phyloP scores from a whole-genome alignment of 2,888 invertebrate genomes.

The Caenorhabditis doughertyi region DNA sequence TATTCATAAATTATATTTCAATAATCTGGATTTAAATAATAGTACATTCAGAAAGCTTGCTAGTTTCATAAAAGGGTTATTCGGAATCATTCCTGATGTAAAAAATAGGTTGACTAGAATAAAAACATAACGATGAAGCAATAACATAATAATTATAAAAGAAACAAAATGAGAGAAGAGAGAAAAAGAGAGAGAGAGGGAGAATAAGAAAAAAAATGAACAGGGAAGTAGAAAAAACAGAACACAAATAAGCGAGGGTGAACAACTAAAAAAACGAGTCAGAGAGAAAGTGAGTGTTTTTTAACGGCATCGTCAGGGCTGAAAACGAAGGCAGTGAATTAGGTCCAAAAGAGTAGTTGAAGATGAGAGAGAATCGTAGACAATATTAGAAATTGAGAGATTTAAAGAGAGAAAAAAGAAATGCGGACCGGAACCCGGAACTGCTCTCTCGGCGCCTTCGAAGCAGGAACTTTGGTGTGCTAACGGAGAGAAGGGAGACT shows the following conservation, averaged over 20 bases:
- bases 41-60: no score
- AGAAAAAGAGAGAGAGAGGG: background rate
- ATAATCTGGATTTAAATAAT: no score
- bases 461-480: conserved; percentile 61
- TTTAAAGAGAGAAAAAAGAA: conserved; percentile 26
- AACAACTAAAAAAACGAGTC: conserved; percentile 9
- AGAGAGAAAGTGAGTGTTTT: conserved; percentile 35
- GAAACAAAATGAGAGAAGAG: conserved; percentile 11
- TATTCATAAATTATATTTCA: no score
- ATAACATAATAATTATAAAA: conserved; percentile 15
- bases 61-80: no score
- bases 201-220: conserved; percentile 4
- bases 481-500: conserved; percentile 12
- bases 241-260: conserved; percentile 1
- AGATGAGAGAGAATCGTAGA: conserved; percentile 11
- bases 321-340: conserved; percentile 58
- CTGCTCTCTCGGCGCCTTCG: conserved; percentile 51
- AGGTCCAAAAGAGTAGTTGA: conserved; percentile 32
- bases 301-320: conserved; percentile 46
- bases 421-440: conserved; percentile 60
- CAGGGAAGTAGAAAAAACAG: conserved; percentile 34
- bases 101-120: background rate
- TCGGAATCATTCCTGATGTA: background rate
- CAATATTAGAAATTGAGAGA: conserved; percentile 32
- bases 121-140: background rate